Conservation (phyloP, 2,888 invertebrate genomes). For the Eupithecia tripunctaria region DNA sequence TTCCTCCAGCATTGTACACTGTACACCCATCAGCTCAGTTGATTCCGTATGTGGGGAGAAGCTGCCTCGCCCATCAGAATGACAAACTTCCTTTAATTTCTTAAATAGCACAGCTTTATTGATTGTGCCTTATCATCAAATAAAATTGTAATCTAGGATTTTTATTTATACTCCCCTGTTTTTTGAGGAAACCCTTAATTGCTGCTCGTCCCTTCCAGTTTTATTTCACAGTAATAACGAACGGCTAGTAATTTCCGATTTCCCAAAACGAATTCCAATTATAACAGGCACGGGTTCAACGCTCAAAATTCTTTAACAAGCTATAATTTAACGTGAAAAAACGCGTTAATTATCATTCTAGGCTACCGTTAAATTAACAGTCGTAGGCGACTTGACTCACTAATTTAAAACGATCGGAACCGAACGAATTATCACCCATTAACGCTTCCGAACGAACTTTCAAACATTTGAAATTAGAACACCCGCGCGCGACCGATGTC, state of each 20-base stretch:
- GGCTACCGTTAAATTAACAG: slow-evolving; percentile 73
- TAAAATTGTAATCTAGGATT: background rate
- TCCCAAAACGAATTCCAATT: background rate
- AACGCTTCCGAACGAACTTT: slow-evolving; percentile 54
- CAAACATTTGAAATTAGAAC: slow-evolving; percentile 37
- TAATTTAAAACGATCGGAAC: slow-evolving; percentile 62
- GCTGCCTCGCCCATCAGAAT: background rate
- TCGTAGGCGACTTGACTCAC: slow-evolving; percentile 72
- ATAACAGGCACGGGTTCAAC: slow-evolving; percentile 18
- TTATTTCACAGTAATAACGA: background rate
- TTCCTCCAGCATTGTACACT: background rate
- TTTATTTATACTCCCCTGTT: background rate
- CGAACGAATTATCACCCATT: slow-evolving; percentile 70
- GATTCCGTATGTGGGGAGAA: no score
- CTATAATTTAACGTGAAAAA: slow-evolving; percentile 50
- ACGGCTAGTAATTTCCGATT: background rate
- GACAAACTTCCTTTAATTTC: background rate
- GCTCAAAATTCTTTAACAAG: slow-evolving; percentile 56
- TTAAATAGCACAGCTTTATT: background rate
- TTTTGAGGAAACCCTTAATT: background rate
- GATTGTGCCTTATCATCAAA: background rate
- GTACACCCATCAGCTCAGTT: background rate
- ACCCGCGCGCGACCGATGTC: slow-evolving; percentile 56
- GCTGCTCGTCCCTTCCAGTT: background rate
- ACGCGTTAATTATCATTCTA: slow-evolving; percentile 73